These are phyloP conservation scores for Tupaia chinensis DNA, from an alignment of 2,113 vertebrate species.

Conservation along the genomic window DNA sequence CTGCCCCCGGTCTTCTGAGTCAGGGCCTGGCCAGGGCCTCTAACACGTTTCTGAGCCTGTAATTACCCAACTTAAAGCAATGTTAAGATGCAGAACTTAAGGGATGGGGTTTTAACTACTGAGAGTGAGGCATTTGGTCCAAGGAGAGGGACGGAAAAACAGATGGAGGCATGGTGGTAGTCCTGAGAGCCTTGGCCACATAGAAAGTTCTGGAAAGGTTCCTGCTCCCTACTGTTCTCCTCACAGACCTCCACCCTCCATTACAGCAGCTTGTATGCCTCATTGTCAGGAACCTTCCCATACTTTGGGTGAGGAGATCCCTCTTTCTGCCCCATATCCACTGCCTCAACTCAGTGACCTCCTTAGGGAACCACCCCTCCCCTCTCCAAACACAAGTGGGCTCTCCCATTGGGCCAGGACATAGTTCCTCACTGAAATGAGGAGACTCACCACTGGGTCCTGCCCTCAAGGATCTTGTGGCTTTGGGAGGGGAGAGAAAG, in stretches of 20 bases:
- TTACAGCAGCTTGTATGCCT: background rate
- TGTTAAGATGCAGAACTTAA: background rate
- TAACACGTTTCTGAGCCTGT: background rate
- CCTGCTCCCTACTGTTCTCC: background rate
- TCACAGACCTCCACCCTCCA: background rate
- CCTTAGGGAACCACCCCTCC: background rate
- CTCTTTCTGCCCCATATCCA: background rate
- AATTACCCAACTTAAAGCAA: conserved; percentile 34
- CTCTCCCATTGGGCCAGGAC: background rate
- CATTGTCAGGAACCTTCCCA: background rate
- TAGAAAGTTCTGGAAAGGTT: background rate
- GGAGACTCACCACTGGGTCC: background rate
- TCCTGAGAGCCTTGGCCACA: background rate
- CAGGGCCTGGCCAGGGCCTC: background rate
- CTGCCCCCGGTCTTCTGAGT: background rate
- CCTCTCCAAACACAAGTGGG: background rate
- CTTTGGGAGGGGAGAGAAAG: background rate
- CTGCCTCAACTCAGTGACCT: background rate
- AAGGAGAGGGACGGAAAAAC: background rate
- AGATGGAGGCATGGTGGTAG: no score
- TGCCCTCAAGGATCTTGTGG: background rate
- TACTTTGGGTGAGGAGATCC: background rate
- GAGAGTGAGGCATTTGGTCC: background rate
- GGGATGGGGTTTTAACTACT: background rate
- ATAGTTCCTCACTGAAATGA: background rate